Percentiles rank a stretch among this genome's conserved stretches.
These are phyloP conservation scores for Odontamblyopus rebecca DNA, from an alignment of 2,797 vertebrate species.

Conservation along the genomic window DNA sequence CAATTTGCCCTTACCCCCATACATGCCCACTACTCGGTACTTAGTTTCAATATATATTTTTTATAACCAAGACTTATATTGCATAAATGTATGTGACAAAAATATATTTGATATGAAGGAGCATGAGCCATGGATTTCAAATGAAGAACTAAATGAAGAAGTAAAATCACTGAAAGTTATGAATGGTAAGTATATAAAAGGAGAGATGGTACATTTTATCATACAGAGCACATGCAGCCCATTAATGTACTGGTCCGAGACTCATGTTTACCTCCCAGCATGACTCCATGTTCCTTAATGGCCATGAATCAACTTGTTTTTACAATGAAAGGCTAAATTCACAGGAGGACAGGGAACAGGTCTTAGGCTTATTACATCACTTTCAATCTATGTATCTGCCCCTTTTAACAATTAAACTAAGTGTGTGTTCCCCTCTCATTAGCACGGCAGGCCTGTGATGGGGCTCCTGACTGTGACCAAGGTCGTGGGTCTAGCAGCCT, in stretches of 20 bases:
- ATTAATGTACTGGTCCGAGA: neutral
- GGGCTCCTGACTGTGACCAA: conserved; percentile 39
- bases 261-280: neutral
- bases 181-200: too few relatives aligned
- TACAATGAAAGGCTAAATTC: conserved; percentile 26
- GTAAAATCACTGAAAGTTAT: too few relatives aligned
- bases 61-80: too few relatives aligned
- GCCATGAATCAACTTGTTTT: conserved; percentile 29
- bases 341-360: conserved; percentile 21
- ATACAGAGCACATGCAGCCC: neutral
- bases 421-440: conserved; percentile 63
- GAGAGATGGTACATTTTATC: too few relatives aligned
- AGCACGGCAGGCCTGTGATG: conserved; percentile 53
- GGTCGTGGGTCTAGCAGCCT: conserved; percentile 31
- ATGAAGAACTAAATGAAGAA: too few relatives aligned
- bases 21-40: too few relatives aligned
- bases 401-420: conserved; percentile 68
- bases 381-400: conserved; percentile 63
- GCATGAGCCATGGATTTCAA: too few relatives aligned
- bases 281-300: conserved; percentile 18
- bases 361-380: conserved; percentile 59
- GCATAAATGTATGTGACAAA: too few relatives aligned
- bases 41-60: too few relatives aligned
- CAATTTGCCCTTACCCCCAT: too few relatives aligned
- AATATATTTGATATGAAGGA: too few relatives aligned